Base-by-base conservation (phyloP, 1,140 invertebrate genomes). In the Arctopsyche grandis region DNA sequence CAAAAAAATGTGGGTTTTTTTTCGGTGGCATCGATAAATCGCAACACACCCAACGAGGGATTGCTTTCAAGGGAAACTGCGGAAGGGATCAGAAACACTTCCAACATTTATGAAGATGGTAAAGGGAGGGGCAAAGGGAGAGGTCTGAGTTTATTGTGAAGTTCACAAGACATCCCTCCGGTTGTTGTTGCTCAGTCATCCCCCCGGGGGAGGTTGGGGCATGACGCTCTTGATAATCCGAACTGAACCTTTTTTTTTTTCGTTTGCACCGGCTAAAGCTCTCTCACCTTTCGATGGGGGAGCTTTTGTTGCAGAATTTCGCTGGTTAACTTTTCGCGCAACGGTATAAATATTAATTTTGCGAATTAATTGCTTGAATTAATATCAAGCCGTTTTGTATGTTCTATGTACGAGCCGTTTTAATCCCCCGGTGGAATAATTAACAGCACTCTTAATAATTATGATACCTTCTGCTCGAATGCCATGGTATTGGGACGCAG, bases 381-480 rank as follows among this genome's bases (percentile, higher is more conserved):
- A 60, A 60, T 60, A 60, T 38, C 29, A 7, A n/a, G 21, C 56
- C 56, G 16, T 9, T 19, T 60, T 21, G 56, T 21, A 21, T 60
- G 21, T 60, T 21, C 5, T 21, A 21, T 21, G 19, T 60, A 60
- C 19, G 56, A 9, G 14, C 43, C n/a, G 43, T 46, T 46, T 43
- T 38, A 38, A 73, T 38, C 69, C 24, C 69, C 43, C 38, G 3
- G 29, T 9, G 69, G 69, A 46, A 73, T 73, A 73, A 73, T 73
- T 73, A 73, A 73, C 69, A 73, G 19, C 26, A 44, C 44, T 44
- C 69, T 73, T 73, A 73, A 73, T 73, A 73, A 73, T 73, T 73
- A 73, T 48, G 69, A 73, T 73, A 73, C 69, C 69, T 73, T 16
- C n/a, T 21, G 69, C 38, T 73, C 38, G 69, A 46, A 21, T 73